Conservation (phyloP, 2,797 vertebrate genomes). For the Oryzias dopingdopingensis region DNA sequence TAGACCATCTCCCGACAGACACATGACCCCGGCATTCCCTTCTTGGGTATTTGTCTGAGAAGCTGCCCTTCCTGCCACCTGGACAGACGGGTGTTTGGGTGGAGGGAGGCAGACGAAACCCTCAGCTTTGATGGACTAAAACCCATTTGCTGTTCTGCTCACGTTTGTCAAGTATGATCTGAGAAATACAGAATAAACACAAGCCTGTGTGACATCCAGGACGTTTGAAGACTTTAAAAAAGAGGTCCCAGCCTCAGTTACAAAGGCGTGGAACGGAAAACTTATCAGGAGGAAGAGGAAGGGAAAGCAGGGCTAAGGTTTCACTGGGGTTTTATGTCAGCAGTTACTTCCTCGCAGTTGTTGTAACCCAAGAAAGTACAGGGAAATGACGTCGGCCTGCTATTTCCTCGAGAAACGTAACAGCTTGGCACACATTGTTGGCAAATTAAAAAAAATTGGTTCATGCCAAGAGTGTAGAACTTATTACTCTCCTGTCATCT, state of each 20-base stretch:
- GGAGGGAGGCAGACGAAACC: slow-evolving; percentile 53
- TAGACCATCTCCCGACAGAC: slow-evolving; percentile 60
- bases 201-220: slow-evolving; percentile 8
- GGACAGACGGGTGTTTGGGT: slow-evolving; percentile 66
- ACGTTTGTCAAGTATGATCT: slow-evolving; percentile 8
- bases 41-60: slow-evolving; percentile 50
- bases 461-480: not conserved
- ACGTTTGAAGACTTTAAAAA: slow-evolving; percentile 12
- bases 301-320: slow-evolving; percentile 61
- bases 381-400: slow-evolving; percentile 1
- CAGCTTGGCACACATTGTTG: not conserved
- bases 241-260: slow-evolving; percentile 37
- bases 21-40: slow-evolving; percentile 65
- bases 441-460: slow-evolving; percentile 1
- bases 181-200: slow-evolving; percentile 17
- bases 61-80: slow-evolving; percentile 64
- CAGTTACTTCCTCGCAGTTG: slow-evolving; percentile 45
- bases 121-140: slow-evolving; percentile 57
- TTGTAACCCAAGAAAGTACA: slow-evolving; percentile 43
- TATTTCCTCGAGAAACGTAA: slow-evolving; percentile 12
- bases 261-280: slow-evolving; percentile 38
- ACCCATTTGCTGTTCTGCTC: slow-evolving; percentile 31
- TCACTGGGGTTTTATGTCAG: slow-evolving; percentile 52
- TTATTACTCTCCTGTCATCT: not conserved
- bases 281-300: slow-evolving; percentile 33